phyloP scores from a whole-genome alignment of 2,888 invertebrate genomes.

The Pollenia amentaria region DNA sequence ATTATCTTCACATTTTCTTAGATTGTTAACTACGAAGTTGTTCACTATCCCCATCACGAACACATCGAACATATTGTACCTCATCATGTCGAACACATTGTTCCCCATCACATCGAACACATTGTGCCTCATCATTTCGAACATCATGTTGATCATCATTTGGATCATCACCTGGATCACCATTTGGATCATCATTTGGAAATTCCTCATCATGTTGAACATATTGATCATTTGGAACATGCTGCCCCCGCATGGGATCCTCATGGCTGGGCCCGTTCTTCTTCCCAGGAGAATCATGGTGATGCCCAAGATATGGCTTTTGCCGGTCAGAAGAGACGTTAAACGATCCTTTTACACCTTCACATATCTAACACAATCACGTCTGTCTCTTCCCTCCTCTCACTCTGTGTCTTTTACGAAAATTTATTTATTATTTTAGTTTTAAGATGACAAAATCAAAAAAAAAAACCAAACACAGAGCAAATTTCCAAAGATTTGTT shows the following conservation, averaged over 20 bases:
- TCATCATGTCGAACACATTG: slow-evolving; percentile 81
- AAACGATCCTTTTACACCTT: slow-evolving; percentile 65
- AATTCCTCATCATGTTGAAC: slow-evolving; percentile 85
- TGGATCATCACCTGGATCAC: slow-evolving; percentile 85
- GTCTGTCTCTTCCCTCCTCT: slow-evolving; percentile 7
- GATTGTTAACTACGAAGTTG: slow-evolving; percentile 93
- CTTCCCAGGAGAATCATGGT: slow-evolving; percentile 84
- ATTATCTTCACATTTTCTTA: slow-evolving; percentile 70
- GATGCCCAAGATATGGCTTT: slow-evolving; percentile 84
- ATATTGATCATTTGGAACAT: slow-evolving; percentile 86
- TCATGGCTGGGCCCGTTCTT: slow-evolving; percentile 87
- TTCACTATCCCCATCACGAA: slow-evolving; percentile 89
- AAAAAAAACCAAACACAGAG: slow-evolving; percentile 46
- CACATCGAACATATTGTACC: slow-evolving; percentile 74
- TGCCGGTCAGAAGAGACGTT: slow-evolving; percentile 81
- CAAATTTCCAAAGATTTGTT: slow-evolving; percentile 79
- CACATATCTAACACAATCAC: not conserved
- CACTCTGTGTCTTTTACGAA: slow-evolving; percentile 63
- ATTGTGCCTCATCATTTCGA: slow-evolving; percentile 82
- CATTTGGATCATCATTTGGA: slow-evolving; percentile 86
- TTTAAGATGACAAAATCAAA: slow-evolving; percentile 61
- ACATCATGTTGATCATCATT: slow-evolving; percentile 84
- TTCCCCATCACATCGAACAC: slow-evolving; percentile 82
- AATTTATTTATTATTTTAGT: slow-evolving; percentile 71
- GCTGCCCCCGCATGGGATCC: slow-evolving; percentile 84